A percentile compares a stretch with the other conserved stretches of the same genome.
Evolutionary conservation across 2,113 vertebrate species (phyloP).

Genomic region (Rhadina sibilatrix): DNA sequence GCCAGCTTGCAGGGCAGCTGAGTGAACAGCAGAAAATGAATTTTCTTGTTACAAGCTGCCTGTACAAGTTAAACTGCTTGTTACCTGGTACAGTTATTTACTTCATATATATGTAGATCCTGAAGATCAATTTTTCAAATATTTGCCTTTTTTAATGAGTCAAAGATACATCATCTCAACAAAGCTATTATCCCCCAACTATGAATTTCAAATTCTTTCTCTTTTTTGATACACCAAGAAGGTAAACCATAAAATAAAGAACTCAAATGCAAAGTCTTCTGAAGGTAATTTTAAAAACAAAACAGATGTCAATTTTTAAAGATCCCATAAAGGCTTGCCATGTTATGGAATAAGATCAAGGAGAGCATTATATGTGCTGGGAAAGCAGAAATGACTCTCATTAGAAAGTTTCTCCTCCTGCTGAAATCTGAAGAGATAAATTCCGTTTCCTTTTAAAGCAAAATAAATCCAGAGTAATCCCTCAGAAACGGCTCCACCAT

Average conservation of each 20-base stretch:
- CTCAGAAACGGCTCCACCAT: neutral
- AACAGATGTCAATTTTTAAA: neutral
- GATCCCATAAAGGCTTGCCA: neutral
- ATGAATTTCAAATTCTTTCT: neutral
- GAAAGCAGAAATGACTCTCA: neutral
- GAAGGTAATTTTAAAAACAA: neutral
- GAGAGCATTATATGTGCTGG: neutral
- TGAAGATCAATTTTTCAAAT: neutral
- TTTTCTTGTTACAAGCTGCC: neutral
- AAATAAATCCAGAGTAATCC: conserved; percentile 12
- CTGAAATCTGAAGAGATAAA: conserved; percentile 7
- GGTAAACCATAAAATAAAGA: neutral
- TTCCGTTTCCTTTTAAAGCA: neutral
- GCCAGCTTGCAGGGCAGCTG: neutral
- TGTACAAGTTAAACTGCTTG: neutral
- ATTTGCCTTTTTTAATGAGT: neutral
- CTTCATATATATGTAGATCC: neutral
- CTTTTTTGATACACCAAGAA: neutral
- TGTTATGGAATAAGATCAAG: neutral
- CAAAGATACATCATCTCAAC: neutral
- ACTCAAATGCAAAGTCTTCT: neutral
- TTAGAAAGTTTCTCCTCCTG: neutral
- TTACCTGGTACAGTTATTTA: neutral
- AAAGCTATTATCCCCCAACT: neutral
- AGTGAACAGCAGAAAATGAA: neutral